Evolutionary conservation across 2,113 vertebrate species (phyloP).

Genomic region (Perca flavescens): DNA sequence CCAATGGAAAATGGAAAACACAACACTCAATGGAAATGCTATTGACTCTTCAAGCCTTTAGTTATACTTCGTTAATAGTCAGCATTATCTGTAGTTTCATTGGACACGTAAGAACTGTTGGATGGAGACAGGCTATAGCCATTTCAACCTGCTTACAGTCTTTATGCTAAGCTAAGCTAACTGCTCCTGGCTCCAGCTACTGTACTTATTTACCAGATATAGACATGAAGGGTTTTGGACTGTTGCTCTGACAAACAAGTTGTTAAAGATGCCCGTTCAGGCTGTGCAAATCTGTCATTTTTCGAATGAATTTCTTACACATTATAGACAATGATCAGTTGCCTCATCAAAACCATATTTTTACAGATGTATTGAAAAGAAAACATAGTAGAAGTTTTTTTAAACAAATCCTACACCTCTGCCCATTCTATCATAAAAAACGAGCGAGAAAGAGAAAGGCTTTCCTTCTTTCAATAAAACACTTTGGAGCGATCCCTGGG

Average conservation of each 20-base stretch:
- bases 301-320: background rate
- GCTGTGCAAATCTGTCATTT: background rate
- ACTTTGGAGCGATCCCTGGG: background rate
- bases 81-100: background rate
- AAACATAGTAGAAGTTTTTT: background rate
- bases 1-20: no score
- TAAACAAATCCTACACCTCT: background rate
- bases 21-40: no score
- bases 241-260: background rate
- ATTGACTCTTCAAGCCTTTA: background rate
- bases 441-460: background rate
- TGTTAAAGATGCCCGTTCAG: background rate
- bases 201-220: no score
- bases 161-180: constrained; percentile 9
- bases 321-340: background rate
- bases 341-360: no score
- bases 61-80: background rate
- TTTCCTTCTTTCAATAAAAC: background rate
- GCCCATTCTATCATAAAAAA: background rate
- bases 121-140: background rate
- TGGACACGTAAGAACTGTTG: background rate
- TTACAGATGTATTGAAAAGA: no score
- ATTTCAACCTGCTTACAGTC: background rate
- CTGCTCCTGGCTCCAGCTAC: background rate
- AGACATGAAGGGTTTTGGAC: no score